Evolutionary conservation across 35 echinoderm and acorn worm genomes (phyloP).

Genomic region (Eucidaris tribuloides): DNA sequence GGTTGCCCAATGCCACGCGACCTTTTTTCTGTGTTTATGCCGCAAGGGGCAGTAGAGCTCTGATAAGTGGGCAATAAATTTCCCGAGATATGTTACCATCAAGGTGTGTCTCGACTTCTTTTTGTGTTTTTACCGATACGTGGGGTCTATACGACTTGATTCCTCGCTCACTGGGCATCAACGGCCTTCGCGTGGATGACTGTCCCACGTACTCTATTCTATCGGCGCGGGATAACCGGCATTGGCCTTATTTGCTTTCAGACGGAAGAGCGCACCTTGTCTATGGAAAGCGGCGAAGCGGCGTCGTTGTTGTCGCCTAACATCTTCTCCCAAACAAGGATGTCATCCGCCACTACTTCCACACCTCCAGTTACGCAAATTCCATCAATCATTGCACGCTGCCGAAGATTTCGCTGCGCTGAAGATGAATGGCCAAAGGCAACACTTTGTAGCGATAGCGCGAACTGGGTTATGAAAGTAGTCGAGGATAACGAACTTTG

Average conservation of each 20-base stretch:
- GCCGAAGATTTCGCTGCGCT: not conserved
- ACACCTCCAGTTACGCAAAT: not conserved
- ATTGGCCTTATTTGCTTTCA: constrained; percentile 44
- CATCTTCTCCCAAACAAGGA: constrained; percentile 19
- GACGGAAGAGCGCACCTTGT: not conserved
- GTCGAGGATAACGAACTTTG: not conserved
- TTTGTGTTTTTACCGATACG: not conserved
- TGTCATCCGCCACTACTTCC: constrained; percentile 20
- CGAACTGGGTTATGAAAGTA: not conserved
- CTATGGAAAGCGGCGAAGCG: not conserved
- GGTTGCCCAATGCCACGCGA: constrained; percentile 46
- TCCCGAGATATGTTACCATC: constrained; percentile 69
- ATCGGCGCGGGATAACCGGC: constrained; percentile 45
- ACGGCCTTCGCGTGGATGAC: constrained; percentile 33
- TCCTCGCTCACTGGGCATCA: constrained; percentile 47
- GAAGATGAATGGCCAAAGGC: constrained; percentile 1
- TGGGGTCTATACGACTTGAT: constrained; percentile 40
- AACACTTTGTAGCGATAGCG: not conserved
- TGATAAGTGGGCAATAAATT: constrained; percentile 48
- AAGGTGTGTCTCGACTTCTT: constrained; percentile 38
- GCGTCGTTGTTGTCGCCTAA: constrained; percentile 7
- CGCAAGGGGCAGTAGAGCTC: constrained; percentile 15
- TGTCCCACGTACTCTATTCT: constrained; percentile 61
- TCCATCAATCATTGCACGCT: constrained; percentile 6
- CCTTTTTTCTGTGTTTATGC: not conserved